phyloP scores from a whole-genome alignment of 2,797 vertebrate genomes.

The Pristis pectinata region DNA sequence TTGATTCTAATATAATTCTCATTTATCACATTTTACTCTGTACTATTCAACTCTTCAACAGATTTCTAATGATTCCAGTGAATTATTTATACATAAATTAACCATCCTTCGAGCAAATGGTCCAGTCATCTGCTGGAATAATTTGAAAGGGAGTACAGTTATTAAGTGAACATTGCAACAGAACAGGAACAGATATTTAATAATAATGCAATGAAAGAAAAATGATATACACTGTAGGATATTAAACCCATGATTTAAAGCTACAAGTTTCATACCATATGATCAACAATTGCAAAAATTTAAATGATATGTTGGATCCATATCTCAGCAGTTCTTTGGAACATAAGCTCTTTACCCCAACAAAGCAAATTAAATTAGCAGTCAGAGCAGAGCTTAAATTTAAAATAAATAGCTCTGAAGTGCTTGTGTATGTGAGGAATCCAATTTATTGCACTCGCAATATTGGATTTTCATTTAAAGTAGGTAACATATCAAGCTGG shows the following conservation, averaged over 20 bases:
- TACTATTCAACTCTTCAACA: not conserved
- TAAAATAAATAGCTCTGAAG: slow-evolving; percentile 27
- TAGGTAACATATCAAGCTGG: slow-evolving; percentile 2
- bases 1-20: not conserved
- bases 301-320: not conserved
- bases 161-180: not conserved
- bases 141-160: not conserved
- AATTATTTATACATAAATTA: not conserved
- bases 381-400: slow-evolving; percentile 21
- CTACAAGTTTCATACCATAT: not conserved
- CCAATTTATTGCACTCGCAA: slow-evolving; percentile 19
- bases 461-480: slow-evolving; percentile 36
- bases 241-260: not conserved
- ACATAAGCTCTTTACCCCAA: not conserved
- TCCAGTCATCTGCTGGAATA: not conserved
- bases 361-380: slow-evolving; percentile 20
- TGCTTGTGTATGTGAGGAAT: not conserved
- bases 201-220: not conserved
- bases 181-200: not conserved
- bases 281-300: slow-evolving; percentile 9
- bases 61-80: not conserved
- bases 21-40: not conserved
- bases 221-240: not conserved
- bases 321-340: not conserved
- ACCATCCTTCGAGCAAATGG: not conserved